Conservation (phyloP, 2,888 invertebrate genomes). For the Unio delphinus region DNA sequence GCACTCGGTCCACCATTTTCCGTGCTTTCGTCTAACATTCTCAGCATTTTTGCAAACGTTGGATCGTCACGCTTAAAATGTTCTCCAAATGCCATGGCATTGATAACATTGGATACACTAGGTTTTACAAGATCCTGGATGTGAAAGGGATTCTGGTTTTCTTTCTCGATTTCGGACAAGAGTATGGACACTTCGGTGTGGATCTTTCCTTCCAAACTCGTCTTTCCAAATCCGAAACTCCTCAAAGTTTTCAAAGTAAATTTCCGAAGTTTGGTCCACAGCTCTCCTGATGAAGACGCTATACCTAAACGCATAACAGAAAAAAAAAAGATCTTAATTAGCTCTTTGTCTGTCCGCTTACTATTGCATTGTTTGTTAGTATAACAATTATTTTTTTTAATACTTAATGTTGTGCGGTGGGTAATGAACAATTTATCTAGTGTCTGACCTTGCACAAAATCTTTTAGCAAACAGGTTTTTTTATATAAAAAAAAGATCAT, state of each 20-base stretch:
- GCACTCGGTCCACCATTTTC: background rate
- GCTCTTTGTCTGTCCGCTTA: too few relatives aligned
- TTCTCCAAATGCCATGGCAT: slow-evolving; percentile 11
- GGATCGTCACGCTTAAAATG: slow-evolving; percentile 14
- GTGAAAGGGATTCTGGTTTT: slow-evolving; percentile 7
- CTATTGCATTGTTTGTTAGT: too few relatives aligned
- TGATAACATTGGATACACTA: slow-evolving; percentile 13
- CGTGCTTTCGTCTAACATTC: slow-evolving; percentile 3
- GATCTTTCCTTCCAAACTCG: slow-evolving; percentile 8
- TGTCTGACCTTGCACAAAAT: too few relatives aligned
- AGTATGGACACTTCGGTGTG: slow-evolving; percentile 6
- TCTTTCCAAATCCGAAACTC: slow-evolving; percentile 11
- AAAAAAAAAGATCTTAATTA: too few relatives aligned
- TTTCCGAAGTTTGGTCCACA: slow-evolving; percentile 11
- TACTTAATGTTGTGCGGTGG: too few relatives aligned
- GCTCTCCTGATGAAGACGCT: background rate
- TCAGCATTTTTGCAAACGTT: slow-evolving; percentile 3
- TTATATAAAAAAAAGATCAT: too few relatives aligned
- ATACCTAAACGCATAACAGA: too few relatives aligned
- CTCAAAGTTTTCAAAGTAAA: slow-evolving; percentile 5
- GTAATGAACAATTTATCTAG: too few relatives aligned
- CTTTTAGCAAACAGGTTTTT: too few relatives aligned
- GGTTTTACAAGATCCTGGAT: slow-evolving; percentile 2
- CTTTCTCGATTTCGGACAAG: slow-evolving; percentile 1
- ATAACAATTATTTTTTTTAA: too few relatives aligned